phyloP scores from a whole-genome alignment of 2,113 vertebrate genomes.

The Etheostoma cragini region DNA sequence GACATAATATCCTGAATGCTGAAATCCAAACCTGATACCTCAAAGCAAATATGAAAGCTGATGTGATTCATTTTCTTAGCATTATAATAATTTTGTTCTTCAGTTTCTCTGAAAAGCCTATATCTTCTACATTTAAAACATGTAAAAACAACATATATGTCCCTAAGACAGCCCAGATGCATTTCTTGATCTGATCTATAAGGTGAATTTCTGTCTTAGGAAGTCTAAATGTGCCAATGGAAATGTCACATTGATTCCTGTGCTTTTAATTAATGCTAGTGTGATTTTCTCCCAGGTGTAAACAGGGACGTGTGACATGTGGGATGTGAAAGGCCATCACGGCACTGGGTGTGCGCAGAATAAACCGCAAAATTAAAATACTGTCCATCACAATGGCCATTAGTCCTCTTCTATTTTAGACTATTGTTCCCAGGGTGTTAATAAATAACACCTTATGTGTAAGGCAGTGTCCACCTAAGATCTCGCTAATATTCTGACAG shows the following conservation, averaged over 20 bases:
- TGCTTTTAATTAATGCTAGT: conserved; percentile 60
- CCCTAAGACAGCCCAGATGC: background rate
- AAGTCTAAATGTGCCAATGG: conserved; percentile 38
- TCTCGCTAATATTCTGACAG: conserved; percentile 25
- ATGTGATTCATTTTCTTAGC: background rate
- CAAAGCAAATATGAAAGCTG: background rate
- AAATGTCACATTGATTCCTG: conserved; percentile 69
- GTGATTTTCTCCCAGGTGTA: conserved; percentile 64
- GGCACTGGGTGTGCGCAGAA: conserved; percentile 39
- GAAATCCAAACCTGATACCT: background rate
- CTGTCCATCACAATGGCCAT: conserved; percentile 18
- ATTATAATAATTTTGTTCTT: background rate
- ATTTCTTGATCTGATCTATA: conserved; percentile 17
- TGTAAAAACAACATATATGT: conserved; percentile 4
- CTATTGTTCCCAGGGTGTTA: conserved; percentile 35
- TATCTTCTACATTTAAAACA: background rate
- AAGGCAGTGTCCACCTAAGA: conserved; percentile 24
- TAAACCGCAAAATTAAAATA: conserved; percentile 59
- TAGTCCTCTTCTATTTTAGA: conserved; percentile 19
- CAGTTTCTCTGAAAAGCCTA: background rate
- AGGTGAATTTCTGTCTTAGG: conserved; percentile 18
- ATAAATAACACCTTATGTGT: conserved; percentile 47
- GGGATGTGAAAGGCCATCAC: conserved; percentile 65
- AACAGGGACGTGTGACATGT: conserved; percentile 38
- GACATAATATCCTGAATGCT: background rate